Evolutionary conservation across 2,888 invertebrate species (phyloP), one percentile per base, ranked within the genome.

Genomic region (Terebella lapidaria): DNA sequence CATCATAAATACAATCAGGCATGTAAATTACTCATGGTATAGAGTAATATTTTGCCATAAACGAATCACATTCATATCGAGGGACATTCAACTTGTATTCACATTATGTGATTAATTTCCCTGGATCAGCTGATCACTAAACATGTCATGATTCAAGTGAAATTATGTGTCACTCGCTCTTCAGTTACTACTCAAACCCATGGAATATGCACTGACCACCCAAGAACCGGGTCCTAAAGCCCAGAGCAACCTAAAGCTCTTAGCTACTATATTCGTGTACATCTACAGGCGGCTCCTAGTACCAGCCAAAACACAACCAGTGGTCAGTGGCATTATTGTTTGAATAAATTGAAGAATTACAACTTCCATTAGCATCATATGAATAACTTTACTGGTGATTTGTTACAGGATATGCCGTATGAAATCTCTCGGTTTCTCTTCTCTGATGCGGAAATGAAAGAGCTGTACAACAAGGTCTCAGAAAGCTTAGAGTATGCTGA

Each of bases 141-240:
- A n/a, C n/a, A n/a, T n/a, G n/a, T n/a, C n/a, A n/a, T n/a, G n/a
- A n/a, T n/a, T n/a, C n/a, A n/a, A n/a, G n/a, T n/a, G n/a, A n/a
- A n/a, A n/a, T n/a, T n/a, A n/a, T n/a, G n/a, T n/a, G n/a, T n/a
- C n/a, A n/a, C n/a, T n/a, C n/a, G n/a, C n/a, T 35, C 24, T 55
- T 4, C 65, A 77, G 75, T 63, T 77, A 29, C 57, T 76, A 22
- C 71, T 77, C 72, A 76, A 75, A 57, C 76, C 77, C 1, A 59
- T 74, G 3, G 75, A 78, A 58, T 78, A 76, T 60, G 74, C 75
- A 2, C 57, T 78, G 27, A 70, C 73, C 0, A 68, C 67, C 4
- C 66, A 70, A 22, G 60, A 67, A 18, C 65, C 76, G 35, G 61
- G 66, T 3, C 67, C 71, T 18, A 66, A 65, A 5, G 73, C 70